Percentiles rank a stretch among this genome's conserved stretches.
These are phyloP conservation scores for Nesospiza acunhae DNA, from an alignment of 2,113 vertebrate genomes.

Conservation along the genomic window DNA sequence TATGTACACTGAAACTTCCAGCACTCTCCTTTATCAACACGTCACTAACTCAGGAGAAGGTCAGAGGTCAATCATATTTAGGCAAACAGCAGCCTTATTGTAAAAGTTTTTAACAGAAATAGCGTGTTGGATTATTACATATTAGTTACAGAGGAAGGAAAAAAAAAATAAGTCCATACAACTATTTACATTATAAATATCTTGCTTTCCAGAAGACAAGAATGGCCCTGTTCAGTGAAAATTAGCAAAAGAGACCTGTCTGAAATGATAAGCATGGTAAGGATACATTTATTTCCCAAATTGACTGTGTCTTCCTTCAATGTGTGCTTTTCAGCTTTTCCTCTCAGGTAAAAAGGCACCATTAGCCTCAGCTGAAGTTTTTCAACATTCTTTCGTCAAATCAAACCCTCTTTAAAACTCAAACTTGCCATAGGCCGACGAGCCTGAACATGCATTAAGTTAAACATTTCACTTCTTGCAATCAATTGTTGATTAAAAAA, in stretches of 20 bases:
- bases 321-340: not conserved
- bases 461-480: not conserved
- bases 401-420: slow-evolving; percentile 10
- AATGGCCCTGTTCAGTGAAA: slow-evolving; percentile 57
- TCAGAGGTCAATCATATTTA: slow-evolving; percentile 40
- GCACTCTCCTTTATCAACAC: slow-evolving; percentile 8
- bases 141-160: slow-evolving; percentile 52
- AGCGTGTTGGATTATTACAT: slow-evolving; percentile 15
- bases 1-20: slow-evolving; percentile 78
- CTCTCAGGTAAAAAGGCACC: slow-evolving; percentile 26
- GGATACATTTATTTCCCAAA: slow-evolving; percentile 1
- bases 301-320: not conserved
- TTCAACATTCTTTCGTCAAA: slow-evolving; percentile 44
- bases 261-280: not conserved
- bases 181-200: slow-evolving; percentile 72
- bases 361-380: slow-evolving; percentile 26
- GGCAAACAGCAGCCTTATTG: slow-evolving; percentile 15
- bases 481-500: slow-evolving; percentile 8
- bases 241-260: slow-evolving; percentile 17
- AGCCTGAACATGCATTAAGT: slow-evolving; percentile 32
- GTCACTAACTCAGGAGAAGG: slow-evolving; percentile 29
- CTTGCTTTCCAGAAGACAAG: slow-evolving; percentile 61
- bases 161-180: slow-evolving; percentile 1
- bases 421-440: not conserved
- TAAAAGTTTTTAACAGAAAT: slow-evolving; percentile 55